Conservation (phyloP, 2,113 vertebrate genomes). For the Baryphthengus martii region DNA sequence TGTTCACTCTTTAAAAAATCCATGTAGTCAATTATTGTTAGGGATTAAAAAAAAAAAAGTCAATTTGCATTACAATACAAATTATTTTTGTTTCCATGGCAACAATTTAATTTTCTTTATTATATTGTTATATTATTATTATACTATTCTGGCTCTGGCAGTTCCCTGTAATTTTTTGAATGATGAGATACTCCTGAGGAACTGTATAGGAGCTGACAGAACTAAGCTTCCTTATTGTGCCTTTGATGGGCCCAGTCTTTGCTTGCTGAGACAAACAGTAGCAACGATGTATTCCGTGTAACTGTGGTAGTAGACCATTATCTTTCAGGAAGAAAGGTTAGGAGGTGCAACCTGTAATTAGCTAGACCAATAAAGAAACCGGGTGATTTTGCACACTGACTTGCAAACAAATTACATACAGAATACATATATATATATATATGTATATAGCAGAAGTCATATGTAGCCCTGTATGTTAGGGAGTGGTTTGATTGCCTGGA, state of each 20-base stretch:
- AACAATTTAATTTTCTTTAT: background rate
- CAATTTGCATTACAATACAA: background rate
- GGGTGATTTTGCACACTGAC: background rate
- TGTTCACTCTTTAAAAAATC: background rate
- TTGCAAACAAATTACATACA: background rate
- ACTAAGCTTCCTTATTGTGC: background rate
- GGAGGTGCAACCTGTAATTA: background rate
- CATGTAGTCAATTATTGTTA: background rate
- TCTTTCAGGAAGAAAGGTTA: background rate
- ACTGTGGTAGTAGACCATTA: background rate
- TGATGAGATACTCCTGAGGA: background rate
- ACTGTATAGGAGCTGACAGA: background rate
- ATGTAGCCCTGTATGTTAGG: background rate
- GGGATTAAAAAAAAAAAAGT: background rate
- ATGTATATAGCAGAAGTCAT: background rate
- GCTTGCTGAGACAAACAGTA: background rate
- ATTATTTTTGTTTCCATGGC: background rate
- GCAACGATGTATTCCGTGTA: background rate
- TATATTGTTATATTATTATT: background rate
- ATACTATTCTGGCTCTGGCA: background rate
- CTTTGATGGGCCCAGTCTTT: background rate
- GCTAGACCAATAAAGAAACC: background rate
- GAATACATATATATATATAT: background rate
- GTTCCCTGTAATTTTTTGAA: background rate
- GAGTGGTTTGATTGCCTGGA: background rate